Percentiles rank a stretch among this genome's conserved stretches.
Conservation (phyloP, 2,797 vertebrate genomes). For the Enteromius trimaculatus region DNA sequence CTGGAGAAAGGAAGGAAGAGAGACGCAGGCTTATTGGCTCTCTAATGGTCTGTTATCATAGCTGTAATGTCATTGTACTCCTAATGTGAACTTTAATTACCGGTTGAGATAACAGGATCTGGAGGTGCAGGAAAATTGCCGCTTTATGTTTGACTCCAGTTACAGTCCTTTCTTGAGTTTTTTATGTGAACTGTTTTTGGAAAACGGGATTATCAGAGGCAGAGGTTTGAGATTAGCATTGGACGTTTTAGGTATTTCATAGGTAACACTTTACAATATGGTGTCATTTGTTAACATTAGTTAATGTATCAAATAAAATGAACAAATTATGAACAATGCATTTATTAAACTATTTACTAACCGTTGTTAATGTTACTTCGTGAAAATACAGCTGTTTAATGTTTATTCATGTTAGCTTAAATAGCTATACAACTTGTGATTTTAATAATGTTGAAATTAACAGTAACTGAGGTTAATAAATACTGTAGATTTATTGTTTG, state of each 20-base stretch:
- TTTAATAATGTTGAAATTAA: too few species aligned
- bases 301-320: too few species aligned
- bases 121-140: not conserved
- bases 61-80: constrained; percentile 1
- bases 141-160: not conserved
- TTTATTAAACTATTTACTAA: too few species aligned
- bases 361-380: too few species aligned
- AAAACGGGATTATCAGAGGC: not conserved
- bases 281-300: too few species aligned
- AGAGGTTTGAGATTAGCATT: not conserved
- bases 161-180: not conserved
- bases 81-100: constrained; percentile 19
- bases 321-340: too few species aligned
- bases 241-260: not conserved
- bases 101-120: constrained; percentile 1
- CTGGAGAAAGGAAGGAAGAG: not conserved
- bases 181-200: not conserved
- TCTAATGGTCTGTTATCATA: constrained; percentile 23
- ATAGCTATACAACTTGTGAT: too few species aligned
- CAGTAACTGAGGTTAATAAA: too few species aligned
- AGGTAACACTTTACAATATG: too few species aligned
- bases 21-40: not conserved
- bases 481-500: too few species aligned
- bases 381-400: too few species aligned
- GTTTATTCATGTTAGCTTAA: too few species aligned